These are phyloP conservation scores for Nemoura dubitans DNA, from an alignment of 2,888 invertebrate genomes.

Conservation along the genomic window DNA sequence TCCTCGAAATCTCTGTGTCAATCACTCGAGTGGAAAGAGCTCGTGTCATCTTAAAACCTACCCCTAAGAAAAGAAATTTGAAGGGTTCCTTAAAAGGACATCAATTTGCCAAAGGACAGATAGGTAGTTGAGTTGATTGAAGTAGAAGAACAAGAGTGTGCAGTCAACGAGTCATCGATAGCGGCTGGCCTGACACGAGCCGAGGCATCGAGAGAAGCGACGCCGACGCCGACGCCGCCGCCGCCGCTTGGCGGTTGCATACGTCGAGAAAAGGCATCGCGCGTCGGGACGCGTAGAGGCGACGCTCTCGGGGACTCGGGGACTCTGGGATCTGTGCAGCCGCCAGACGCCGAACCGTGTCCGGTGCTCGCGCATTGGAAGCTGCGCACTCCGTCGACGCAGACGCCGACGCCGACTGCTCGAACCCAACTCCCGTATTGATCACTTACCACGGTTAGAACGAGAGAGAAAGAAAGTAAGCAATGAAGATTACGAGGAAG, in stretches of 20 bases:
- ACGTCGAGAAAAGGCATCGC: too few species aligned
- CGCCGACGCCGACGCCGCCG: neutral
- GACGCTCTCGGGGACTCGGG: too few species aligned
- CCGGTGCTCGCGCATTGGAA: neutral
- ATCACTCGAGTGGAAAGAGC: neutral
- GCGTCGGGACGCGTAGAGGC: too few species aligned
- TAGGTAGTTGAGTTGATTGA: neutral
- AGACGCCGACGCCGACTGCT: neutral
- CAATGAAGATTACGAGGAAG: constrained; percentile 20
- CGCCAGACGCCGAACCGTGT: neutral
- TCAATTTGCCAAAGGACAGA: neutral
- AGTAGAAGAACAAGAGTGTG: neutral
- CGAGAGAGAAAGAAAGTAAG: constrained; percentile 39
- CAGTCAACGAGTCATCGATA: neutral
- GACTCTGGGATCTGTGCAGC: constrained; percentile 9
- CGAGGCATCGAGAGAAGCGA: neutral
- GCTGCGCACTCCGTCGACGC: constrained; percentile 10
- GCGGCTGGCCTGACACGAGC: neutral
- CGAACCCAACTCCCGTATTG: constrained; percentile 39
- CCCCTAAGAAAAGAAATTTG: neutral
- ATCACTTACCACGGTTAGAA: constrained; percentile 44
- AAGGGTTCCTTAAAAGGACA: constrained; percentile 2
- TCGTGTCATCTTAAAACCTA: neutral
- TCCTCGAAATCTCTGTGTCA: neutral
- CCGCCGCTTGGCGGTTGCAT: too few species aligned